phyloP scores from a whole-genome alignment of 2,113 vertebrate species.

The Carassius auratus region DNA sequence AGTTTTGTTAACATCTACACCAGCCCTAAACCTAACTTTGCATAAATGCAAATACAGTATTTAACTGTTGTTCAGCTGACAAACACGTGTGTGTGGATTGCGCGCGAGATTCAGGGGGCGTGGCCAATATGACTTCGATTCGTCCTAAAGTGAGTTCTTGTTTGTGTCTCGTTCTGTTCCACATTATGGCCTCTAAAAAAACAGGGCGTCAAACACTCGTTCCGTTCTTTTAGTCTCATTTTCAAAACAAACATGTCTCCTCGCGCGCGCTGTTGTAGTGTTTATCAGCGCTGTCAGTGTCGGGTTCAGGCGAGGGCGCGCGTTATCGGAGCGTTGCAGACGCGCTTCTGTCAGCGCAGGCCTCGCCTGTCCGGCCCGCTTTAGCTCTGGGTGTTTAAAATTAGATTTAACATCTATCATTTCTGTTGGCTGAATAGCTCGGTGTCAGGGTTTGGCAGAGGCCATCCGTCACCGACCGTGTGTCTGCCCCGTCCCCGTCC shows the following conservation, averaged over 20 bases:
- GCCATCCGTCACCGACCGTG: conserved; percentile 67
- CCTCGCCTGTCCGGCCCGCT: conserved; percentile 64
- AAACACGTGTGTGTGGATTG: too few relatives aligned
- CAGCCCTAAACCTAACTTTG: too few relatives aligned
- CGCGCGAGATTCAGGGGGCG: too few relatives aligned
- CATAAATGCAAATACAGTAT: too few relatives aligned
- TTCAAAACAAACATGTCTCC: too few relatives aligned
- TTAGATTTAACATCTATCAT: conserved; percentile 80
- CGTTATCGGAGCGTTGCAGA: conserved; percentile 54
- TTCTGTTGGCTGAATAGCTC: conserved; percentile 68
- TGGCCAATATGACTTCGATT: too few relatives aligned
- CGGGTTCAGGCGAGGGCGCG: conserved; percentile 39
- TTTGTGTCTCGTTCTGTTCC: background rate
- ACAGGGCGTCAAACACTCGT: background rate
- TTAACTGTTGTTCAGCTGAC: too few relatives aligned
- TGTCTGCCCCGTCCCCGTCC: conserved; percentile 57
- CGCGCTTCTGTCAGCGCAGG: background rate
- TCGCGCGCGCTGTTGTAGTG: background rate
- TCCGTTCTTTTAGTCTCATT: background rate
- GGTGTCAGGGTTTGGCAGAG: conserved; percentile 68
- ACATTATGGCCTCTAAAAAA: background rate
- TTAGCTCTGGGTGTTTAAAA: conserved; percentile 73
- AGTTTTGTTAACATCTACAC: too few relatives aligned
- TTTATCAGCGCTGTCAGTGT: conserved; percentile 21
- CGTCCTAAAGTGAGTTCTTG: background rate